Conservation (phyloP, 2,888 invertebrate species). For the Nysson spinosus region DNA sequence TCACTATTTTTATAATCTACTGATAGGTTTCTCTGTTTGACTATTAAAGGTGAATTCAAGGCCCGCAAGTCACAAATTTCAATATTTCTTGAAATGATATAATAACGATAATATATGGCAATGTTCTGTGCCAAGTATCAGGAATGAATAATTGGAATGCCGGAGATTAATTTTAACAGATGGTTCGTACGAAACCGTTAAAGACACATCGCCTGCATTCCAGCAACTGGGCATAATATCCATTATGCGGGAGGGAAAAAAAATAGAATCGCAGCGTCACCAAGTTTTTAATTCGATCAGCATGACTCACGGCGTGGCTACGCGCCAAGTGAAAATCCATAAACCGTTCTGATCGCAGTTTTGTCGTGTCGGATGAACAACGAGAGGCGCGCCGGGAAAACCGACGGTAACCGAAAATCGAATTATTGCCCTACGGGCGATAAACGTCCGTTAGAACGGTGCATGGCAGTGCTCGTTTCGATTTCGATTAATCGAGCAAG, state of each 20-base stretch:
- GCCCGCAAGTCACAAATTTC: too few relatives aligned
- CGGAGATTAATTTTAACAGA: not conserved
- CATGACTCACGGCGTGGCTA: slow-evolving; percentile 38
- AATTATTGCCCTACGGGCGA: slow-evolving; percentile 70
- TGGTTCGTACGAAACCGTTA: not conserved
- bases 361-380: slow-evolving; percentile 53
- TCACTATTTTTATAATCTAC: too few relatives aligned
- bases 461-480: slow-evolving; percentile 62
- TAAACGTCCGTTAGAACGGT: slow-evolving; percentile 66
- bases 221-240: not conserved
- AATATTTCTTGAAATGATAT: too few relatives aligned
- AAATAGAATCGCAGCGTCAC: slow-evolving; percentile 33
- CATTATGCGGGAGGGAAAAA: not conserved
- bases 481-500: slow-evolving; percentile 72
- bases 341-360: slow-evolving; percentile 51
- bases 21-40: too few relatives aligned
- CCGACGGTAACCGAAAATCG: slow-evolving; percentile 63
- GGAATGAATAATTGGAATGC: not conserved
- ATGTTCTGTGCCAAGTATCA: not conserved
- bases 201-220: not conserved
- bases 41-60: too few relatives aligned
- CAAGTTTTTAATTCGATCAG: slow-evolving; percentile 57
- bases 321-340: slow-evolving; percentile 57
- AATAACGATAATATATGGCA: too few relatives aligned
- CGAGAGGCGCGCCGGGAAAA: slow-evolving; percentile 34